Base-by-base conservation (phyloP, 2,888 invertebrate genomes). In the Euplexia lucipara region DNA sequence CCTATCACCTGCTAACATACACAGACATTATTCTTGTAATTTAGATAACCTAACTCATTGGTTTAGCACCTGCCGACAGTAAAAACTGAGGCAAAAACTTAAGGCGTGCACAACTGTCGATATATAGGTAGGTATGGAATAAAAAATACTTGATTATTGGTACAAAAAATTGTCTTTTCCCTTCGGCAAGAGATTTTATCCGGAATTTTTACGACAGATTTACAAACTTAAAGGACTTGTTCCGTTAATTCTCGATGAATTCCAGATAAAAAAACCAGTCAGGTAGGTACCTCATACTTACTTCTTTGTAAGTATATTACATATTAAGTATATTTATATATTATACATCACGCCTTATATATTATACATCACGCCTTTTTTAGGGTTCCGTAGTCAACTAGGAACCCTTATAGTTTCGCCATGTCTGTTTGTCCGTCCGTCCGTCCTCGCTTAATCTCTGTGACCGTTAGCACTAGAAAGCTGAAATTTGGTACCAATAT, bases 51-150 rank as follows among this genome's bases (percentile, higher is more conserved):
- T n/a, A 34, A 32, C 32, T 18, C 41, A 64, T 35, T 62, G 44
- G 22, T 22, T 22, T 1, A 48, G 7, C 63, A 74, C 76, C 73
- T 74, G 73, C 56, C 34, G 7, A 10, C 7, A 1, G 59, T 14
- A 73, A 73, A 75, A 70, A 63, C 44, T 41, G n/a, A 18, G 10
- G 32, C 37, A 70, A 75, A 75, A 75, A 63, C 20, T 1, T 4
- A 34, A 61, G 70, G 70, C 70, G 44, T 69, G 26, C 41, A 62
- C 72, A 70, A 58, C 75, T 51, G 44, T 69, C 9, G 41, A 34
- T 30, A n/a, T n/a, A n/a, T n/a, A n/a, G n/a, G n/a, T n/a, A n/a
- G n/a, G n/a, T n/a, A 51, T 8, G 7, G 8, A 16, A 10, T 2
- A 67, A 56, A 61, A 69, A 62, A 41, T 4, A 49, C 8, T 20